A percentile compares a stretch with the other conserved stretches of the same genome.
Evolutionary conservation across 2,113 vertebrate species (phyloP).

Genomic region (Accipiter cooperii): DNA sequence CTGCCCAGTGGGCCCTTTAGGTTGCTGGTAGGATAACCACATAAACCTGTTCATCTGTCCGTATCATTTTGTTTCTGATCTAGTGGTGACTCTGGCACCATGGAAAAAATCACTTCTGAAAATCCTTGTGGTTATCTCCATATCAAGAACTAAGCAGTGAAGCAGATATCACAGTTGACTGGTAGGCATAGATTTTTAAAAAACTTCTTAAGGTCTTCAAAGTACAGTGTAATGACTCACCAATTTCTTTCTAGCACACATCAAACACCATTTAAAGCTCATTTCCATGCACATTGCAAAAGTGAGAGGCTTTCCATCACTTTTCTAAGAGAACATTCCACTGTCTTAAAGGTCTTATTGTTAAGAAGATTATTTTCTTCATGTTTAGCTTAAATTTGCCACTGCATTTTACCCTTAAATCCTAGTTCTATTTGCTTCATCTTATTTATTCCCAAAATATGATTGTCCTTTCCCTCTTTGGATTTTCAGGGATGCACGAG

Average conservation of each 20-base stretch:
- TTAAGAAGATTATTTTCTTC: constrained; percentile 15
- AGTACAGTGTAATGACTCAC: neutral
- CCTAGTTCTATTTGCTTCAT: neutral
- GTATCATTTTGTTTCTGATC: neutral
- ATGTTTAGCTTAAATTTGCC: neutral
- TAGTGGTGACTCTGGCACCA: neutral
- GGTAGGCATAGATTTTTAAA: neutral
- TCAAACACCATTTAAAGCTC: constrained; percentile 5
- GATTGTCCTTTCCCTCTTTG: neutral
- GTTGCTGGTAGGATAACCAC: neutral
- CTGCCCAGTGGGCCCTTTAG: neutral
- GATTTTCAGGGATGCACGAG: neutral
- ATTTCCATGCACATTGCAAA: neutral
- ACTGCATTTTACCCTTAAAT: neutral
- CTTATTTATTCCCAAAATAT: neutral
- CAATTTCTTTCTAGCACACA: neutral
- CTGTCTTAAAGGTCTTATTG: neutral
- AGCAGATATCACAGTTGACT: neutral
- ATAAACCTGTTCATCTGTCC: neutral
- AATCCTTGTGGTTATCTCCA: neutral
- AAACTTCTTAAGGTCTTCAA: neutral
- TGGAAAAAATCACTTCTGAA: constrained; percentile 1
- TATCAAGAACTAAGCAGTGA: neutral
- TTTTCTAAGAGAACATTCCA: neutral
- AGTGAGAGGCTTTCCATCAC: neutral